Percentiles rank a stretch among this genome's conserved stretches.
Conservation (phyloP, 2,888 invertebrate species). For the Eueremaeus valkanovi region DNA sequence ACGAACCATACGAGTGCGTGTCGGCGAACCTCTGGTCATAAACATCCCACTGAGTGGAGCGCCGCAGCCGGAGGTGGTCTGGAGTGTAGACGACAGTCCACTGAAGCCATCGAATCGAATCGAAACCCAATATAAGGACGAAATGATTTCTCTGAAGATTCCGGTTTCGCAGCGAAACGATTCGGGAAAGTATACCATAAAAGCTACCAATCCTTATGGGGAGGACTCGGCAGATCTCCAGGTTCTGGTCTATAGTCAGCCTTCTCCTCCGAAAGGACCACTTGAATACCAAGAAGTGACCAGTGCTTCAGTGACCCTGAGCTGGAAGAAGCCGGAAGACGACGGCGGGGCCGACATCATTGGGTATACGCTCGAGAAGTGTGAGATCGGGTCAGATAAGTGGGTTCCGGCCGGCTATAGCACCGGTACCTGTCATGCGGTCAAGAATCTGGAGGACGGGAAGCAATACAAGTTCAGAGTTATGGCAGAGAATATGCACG, state of each 20-base stretch:
- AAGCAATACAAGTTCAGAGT: conserved; percentile 96
- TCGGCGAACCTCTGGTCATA: conserved; percentile 55
- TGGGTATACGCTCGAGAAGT: conserved; percentile 93
- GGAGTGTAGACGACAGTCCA: conserved; percentile 70
- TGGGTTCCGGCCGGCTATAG: conserved; percentile 86
- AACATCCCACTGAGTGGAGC: conserved; percentile 54
- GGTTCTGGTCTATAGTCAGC: conserved; percentile 83
- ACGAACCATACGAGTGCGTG: conserved; percentile 61
- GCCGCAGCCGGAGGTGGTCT: conserved; percentile 61
- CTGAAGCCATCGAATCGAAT: conserved; percentile 44
- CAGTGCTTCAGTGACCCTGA: conserved; percentile 87
- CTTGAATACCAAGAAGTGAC: conserved; percentile 88
- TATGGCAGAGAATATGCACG: conserved; percentile 96
- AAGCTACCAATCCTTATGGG: conserved; percentile 79
- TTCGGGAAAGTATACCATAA: conserved; percentile 81
- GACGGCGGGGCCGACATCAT: conserved; percentile 91
- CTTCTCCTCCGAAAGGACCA: conserved; percentile 86
- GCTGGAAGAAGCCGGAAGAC: conserved; percentile 93
- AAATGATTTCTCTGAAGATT: conserved; percentile 83
- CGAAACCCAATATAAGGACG: conserved; percentile 58
- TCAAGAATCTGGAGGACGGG: conserved; percentile 88
- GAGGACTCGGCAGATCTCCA: conserved; percentile 82
- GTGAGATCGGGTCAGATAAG: conserved; percentile 71
- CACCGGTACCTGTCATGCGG: conserved; percentile 77
- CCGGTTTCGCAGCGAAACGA: conserved; percentile 81